These are phyloP conservation scores for Dryas iulia DNA, from an alignment of 1,140 invertebrate genomes.

Conservation along the genomic window DNA sequence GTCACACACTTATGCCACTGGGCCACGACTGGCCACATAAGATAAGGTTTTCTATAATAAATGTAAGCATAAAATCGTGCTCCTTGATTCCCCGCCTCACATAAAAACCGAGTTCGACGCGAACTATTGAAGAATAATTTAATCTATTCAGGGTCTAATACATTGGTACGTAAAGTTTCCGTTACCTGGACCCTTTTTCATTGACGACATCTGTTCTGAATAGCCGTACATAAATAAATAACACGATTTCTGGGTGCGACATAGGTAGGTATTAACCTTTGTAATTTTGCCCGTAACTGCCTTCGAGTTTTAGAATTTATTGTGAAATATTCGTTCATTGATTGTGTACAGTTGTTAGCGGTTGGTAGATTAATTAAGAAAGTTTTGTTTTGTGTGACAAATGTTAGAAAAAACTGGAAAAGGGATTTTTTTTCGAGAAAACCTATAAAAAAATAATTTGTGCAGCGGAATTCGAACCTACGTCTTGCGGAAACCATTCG, in stretches of 20 bases:
- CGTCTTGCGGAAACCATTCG: too few species aligned
- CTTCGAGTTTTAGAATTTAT: neutral
- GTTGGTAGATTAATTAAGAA: too few species aligned
- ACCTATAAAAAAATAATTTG: too few species aligned
- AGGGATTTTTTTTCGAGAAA: too few species aligned
- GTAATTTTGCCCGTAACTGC: neutral
- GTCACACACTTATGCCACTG: too few species aligned
- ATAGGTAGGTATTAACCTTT: neutral
- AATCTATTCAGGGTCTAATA: conserved; percentile 46
- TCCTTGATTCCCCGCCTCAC: conserved; percentile 21
- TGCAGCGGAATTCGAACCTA: too few species aligned
- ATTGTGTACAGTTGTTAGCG: too few species aligned
- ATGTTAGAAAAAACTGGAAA: too few species aligned
- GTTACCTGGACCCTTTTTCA: conserved; percentile 23
- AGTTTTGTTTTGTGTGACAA: too few species aligned
- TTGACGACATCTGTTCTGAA: conserved; percentile 26
- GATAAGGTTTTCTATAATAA: neutral
- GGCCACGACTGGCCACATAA: too few species aligned
- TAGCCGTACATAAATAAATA: conserved; percentile 28
- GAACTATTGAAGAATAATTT: conserved; percentile 42
- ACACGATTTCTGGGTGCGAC: conserved; percentile 10
- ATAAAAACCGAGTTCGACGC: conserved; percentile 26
- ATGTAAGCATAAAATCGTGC: conserved; percentile 23
- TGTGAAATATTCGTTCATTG: neutral
- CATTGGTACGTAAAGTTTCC: conserved; percentile 18